Evolutionary conservation across 2,888 invertebrate species (phyloP), one percentile per base, ranked within the genome.

Genomic region (Pterobdella sp.): DNA sequence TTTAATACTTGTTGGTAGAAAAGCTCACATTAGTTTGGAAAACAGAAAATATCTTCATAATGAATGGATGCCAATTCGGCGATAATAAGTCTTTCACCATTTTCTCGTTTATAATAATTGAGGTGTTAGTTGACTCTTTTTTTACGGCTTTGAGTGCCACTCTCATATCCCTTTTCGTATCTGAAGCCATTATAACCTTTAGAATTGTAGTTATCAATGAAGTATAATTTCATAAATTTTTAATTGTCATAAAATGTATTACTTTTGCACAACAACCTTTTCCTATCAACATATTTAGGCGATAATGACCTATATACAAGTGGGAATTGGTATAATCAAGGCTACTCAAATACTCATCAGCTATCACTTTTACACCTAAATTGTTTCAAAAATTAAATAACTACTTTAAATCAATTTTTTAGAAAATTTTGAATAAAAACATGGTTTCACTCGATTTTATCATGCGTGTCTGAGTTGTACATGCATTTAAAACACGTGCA

Each of bases 181-280:
- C 69, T 14, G 29, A n/a, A 26, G 52, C 49, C 42, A 69, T n/a
- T 1, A 69, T 22, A 29, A 69, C 56, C 69, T 69, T 1, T 0
- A 4, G 52, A 34, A 37, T 22, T 36, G n/a, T n/a, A n/a, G 7
- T 14, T 42, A 14, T 42, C 10, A 7, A 14, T 42, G 10, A 42
- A 42, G 10, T 7, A 42, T 42, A 22, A 7, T 42, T 42, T 7
- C 10, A 22, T 42, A 42, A 22, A 42, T 63, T n/a, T 29, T 7
- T 22, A 32, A 35, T 14, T 65, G 34, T 34, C 26, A 35, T 22
- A 65, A n/a, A 3, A 18, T 4, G 3, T 29, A 32, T 65, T 65
- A 71, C 71, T 35, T 60, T 71, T 26, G 63, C 71, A 71, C 71
- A 71, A 37, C 71, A 71, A n/a, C 71, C 71, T 37, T 60, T 71